These are phyloP conservation scores for Spermophilus dauricus DNA, from an alignment of 2,113 vertebrate species.

Conservation along the genomic window DNA sequence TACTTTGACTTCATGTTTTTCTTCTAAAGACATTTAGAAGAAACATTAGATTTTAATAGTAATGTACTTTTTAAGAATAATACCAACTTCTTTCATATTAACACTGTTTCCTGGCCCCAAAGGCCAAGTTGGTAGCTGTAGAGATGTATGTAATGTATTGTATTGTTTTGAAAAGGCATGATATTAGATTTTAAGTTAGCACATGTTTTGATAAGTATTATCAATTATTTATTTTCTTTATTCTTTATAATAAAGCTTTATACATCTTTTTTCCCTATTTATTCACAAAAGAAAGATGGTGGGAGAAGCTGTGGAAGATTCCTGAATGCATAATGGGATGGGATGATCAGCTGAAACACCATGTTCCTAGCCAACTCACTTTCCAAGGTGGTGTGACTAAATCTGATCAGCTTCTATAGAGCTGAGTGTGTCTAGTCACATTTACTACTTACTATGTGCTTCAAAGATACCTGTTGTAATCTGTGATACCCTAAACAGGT, in stretches of 20 bases:
- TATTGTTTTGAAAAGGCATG: background rate
- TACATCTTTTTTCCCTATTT: conserved; percentile 83
- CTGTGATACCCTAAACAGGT: conserved; percentile 67
- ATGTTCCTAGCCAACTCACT: conserved; percentile 87
- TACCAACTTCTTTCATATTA: background rate
- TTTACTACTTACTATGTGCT: conserved; percentile 82
- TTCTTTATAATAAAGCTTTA: conserved; percentile 74
- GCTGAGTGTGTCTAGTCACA: conserved; percentile 85
- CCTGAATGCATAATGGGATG: conserved; percentile 91
- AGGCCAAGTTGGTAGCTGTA: conserved; percentile 1
- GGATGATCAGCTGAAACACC: conserved; percentile 90
- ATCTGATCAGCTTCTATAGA: conserved; percentile 82
- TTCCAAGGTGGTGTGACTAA: conserved; percentile 90
- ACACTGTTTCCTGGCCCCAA: background rate
- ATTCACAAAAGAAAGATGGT: conserved; percentile 89
- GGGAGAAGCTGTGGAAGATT: conserved; percentile 93
- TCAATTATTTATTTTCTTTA: conserved; percentile 52
- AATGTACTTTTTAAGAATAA: background rate
- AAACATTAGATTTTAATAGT: background rate
- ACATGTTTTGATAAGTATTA: conserved; percentile 49
- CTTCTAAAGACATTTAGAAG: background rate
- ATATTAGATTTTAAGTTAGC: conserved; percentile 50
- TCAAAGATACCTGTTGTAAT: conserved; percentile 65
- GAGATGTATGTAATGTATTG: conserved; percentile 44
- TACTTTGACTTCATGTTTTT: conserved; percentile 33